phyloP scores from a whole-genome alignment of 2,113 vertebrate genomes.

The Myanophis thanlyinensis region DNA sequence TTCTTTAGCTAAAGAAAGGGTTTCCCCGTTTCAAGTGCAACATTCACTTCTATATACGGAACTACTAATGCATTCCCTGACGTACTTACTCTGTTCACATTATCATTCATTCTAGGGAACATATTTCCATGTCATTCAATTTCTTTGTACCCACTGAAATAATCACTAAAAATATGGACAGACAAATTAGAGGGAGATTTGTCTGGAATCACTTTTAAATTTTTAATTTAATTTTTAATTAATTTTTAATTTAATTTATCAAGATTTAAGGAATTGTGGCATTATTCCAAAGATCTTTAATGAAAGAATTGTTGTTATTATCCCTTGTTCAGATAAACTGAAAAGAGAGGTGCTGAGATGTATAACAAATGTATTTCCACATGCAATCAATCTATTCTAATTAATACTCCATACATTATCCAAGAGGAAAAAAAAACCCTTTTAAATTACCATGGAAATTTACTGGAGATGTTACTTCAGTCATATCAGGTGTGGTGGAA shows the following conservation, averaged over 20 bases:
- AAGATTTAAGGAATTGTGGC: neutral
- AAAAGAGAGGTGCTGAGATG: neutral
- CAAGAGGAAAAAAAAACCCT: neutral
- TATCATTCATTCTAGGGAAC: fast-evolving
- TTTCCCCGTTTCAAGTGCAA: neutral
- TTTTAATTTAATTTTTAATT: too few relatives aligned
- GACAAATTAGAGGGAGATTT: neutral
- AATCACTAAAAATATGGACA: neutral
- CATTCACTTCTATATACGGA: neutral
- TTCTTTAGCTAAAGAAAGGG: neutral
- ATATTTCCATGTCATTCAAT: neutral
- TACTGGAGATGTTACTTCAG: neutral
- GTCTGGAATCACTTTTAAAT: neutral
- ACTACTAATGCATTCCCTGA: neutral
- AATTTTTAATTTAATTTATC: too few relatives aligned
- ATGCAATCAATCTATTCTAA: neutral
- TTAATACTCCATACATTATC: neutral
- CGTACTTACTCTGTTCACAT: neutral
- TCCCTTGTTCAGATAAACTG: neutral
- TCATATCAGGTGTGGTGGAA: neutral
- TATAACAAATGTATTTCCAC: neutral
- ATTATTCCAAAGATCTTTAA: neutral
- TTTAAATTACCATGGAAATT: neutral
- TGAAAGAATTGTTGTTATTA: neutral
- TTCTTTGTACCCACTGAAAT: neutral